Evolutionary conservation across 2,113 vertebrate species (phyloP).

Genomic region (Bothrops jararaca): DNA sequence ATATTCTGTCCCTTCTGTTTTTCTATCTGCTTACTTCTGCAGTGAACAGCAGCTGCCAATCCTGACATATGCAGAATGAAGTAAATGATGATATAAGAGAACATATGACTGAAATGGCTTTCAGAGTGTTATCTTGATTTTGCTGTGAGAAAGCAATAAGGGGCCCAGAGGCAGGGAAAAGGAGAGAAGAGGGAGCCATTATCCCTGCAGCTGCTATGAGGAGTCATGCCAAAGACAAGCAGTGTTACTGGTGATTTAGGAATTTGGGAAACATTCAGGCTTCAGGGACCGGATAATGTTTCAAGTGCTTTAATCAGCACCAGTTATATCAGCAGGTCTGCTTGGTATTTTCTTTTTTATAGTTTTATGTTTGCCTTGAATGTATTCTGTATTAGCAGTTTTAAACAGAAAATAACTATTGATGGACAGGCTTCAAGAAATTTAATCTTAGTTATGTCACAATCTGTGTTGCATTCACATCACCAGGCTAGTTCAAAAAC

Average conservation of each 20-base stretch:
- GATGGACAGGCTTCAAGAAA: background rate
- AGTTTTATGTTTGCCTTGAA: background rate
- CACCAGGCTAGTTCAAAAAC: background rate
- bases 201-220: background rate
- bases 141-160: background rate
- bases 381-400: background rate
- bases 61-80: slow-evolving; percentile 22
- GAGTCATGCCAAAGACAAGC: background rate
- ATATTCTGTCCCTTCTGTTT: background rate
- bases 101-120: slow-evolving; percentile 28
- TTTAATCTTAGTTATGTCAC: background rate
- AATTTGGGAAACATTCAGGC: background rate
- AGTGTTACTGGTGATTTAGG: background rate
- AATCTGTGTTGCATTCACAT: background rate
- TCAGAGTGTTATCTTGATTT: slow-evolving; percentile 12
- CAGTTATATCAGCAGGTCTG: background rate
- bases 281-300: background rate
- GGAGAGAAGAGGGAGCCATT: background rate
- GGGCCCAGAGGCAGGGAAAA: too few species aligned
- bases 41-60: background rate
- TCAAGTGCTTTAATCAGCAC: background rate
- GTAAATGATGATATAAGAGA: slow-evolving; percentile 1
- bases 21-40: background rate
- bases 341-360: background rate
- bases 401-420: background rate